phyloP scores from a whole-genome alignment of 2,113 vertebrate species.

The Phoenicopterus ruber region DNA sequence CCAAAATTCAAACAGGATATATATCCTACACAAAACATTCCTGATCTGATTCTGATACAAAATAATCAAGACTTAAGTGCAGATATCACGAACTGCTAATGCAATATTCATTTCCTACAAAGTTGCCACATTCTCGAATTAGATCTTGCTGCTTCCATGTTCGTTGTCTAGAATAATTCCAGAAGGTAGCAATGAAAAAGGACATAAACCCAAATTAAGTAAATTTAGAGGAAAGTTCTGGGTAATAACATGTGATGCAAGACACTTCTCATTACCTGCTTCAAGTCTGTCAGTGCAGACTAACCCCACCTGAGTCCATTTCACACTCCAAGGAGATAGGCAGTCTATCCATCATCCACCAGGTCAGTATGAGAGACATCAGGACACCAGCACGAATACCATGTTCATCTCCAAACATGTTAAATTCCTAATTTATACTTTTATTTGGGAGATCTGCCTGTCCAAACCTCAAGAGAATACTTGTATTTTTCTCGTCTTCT shows the following conservation, averaged over 20 bases:
- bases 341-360: not conserved
- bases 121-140: not conserved
- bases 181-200: not conserved
- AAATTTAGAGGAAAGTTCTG: not conserved
- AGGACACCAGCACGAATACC: not conserved
- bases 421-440: not conserved
- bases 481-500: not conserved
- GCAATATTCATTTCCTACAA: not conserved
- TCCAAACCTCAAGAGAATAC: not conserved
- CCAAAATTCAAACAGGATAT: not conserved
- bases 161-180: not conserved
- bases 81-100: not conserved
- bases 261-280: not conserved
- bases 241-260: not conserved
- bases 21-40: not conserved
- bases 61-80: not conserved
- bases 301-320: not conserved
- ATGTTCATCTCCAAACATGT: not conserved
- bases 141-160: not conserved
- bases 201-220: not conserved
- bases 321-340: not conserved
- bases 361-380: not conserved
- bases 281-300: not conserved
- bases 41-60: not conserved
- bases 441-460: not conserved